Conservation (phyloP, 2,888 invertebrate species). For the Criorhina ranunculi region DNA sequence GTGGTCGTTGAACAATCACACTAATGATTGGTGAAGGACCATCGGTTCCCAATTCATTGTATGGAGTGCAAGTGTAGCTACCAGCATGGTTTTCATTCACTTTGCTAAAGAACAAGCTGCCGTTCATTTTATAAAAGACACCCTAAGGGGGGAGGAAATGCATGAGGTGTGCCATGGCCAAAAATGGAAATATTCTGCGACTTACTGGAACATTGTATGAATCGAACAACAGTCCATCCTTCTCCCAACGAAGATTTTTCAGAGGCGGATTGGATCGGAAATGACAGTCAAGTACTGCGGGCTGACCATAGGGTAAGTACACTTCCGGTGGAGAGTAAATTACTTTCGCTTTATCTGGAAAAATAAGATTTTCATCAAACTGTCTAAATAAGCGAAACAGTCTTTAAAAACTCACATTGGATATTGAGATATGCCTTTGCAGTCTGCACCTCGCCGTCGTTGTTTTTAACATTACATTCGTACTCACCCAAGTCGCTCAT, state of each 20-base stretch:
- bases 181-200: constrained; percentile 12
- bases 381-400: neutral
- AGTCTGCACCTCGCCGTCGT: constrained; percentile 90
- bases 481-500: constrained; percentile 95
- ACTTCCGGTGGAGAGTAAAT: constrained; percentile 94
- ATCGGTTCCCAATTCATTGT: constrained; percentile 94
- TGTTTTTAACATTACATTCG: constrained; percentile 91
- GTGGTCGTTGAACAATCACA: constrained; percentile 93
- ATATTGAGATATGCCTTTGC: constrained; percentile 95
- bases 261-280: constrained; percentile 96
- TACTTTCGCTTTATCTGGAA: constrained; percentile 95
- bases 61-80: constrained; percentile 95
- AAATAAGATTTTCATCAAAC: constrained; percentile 29
- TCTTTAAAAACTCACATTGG: constrained; percentile 89
- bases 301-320: constrained; percentile 92
- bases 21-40: constrained; percentile 93
- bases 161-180: constrained; percentile 19
- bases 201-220: constrained; percentile 91
- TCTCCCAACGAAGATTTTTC: constrained; percentile 95
- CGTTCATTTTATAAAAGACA: constrained; percentile 93
- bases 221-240: constrained; percentile 95
- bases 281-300: constrained; percentile 94
- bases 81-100: constrained; percentile 95
- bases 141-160: constrained; percentile 84
- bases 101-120: constrained; percentile 92